A percentile compares a stretch with the other conserved stretches of the same genome.
These are phyloP conservation scores for Sebastiscus albofasciatus DNA, from an alignment of 2,797 vertebrate genomes.

Conservation along the genomic window DNA sequence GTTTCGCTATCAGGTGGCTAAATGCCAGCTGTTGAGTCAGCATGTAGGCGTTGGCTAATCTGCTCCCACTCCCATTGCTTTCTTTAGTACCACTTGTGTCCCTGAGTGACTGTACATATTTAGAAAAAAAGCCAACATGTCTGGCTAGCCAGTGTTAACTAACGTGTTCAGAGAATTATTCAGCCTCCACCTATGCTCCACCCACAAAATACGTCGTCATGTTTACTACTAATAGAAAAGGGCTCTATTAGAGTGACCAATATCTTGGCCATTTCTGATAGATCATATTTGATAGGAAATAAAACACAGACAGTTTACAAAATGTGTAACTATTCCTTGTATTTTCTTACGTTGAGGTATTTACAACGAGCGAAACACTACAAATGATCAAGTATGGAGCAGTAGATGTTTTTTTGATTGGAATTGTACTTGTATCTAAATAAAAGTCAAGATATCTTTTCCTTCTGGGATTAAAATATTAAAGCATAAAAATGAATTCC, in stretches of 20 bases:
- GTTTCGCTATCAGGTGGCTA: too few species aligned
- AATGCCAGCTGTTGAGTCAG: too few species aligned
- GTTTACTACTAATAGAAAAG: neutral
- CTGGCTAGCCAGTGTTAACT: neutral
- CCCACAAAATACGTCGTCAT: neutral
- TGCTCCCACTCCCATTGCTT: too few species aligned
- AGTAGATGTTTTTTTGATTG: slow-evolving; percentile 16
- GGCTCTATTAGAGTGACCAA: neutral
- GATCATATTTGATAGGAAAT: neutral
- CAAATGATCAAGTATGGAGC: neutral
- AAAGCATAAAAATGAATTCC: slow-evolving; percentile 7
- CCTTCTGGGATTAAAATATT: slow-evolving; percentile 1
- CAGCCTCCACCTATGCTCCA: neutral
- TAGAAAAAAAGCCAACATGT: neutral
- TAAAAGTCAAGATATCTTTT: slow-evolving; percentile 39
- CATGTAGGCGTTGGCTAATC: too few species aligned
- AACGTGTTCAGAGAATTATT: neutral
- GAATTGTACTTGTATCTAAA: slow-evolving; percentile 24
- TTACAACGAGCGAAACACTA: slow-evolving; percentile 33
- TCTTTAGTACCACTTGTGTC: too few species aligned
- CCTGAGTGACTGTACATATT: neutral
- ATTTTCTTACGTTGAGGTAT: slow-evolving; percentile 26
- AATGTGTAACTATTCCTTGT: slow-evolving; percentile 24
- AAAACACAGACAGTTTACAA: neutral
- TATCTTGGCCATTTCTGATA: neutral